Percentiles rank a stretch among this genome's conserved stretches.
Evolutionary conservation across 2,113 vertebrate genomes (phyloP).

Genomic region (Gadus macrocephalus): DNA sequence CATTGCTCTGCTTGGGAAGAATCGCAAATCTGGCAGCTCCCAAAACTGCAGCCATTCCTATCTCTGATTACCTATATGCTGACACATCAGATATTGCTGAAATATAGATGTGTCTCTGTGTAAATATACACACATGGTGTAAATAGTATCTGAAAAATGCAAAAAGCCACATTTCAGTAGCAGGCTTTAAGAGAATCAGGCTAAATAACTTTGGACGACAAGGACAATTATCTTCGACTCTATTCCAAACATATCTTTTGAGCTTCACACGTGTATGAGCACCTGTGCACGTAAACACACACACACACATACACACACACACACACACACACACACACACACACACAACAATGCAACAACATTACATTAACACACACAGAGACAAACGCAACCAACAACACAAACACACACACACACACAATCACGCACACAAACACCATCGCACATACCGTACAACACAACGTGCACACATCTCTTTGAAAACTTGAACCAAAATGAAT

Average conservation of each 20-base stretch:
- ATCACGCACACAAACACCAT: too few species aligned
- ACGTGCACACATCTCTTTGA: slow-evolving; percentile 60
- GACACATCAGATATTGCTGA: slow-evolving; percentile 62
- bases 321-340: slow-evolving; percentile 4
- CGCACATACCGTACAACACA: slow-evolving; percentile 27
- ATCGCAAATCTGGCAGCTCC: slow-evolving; percentile 84
- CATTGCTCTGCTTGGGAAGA: slow-evolving; percentile 86
- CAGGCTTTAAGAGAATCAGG: slow-evolving; percentile 74
- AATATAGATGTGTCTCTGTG: slow-evolving; percentile 50
- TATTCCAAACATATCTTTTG: slow-evolving; percentile 73
- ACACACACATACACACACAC: slow-evolving; percentile 13
- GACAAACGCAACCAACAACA: too few species aligned
- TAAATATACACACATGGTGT: slow-evolving; percentile 61
- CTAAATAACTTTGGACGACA: slow-evolving; percentile 63
- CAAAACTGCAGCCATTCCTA: slow-evolving; percentile 87
- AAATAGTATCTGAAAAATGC: slow-evolving; percentile 73
- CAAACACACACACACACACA: too few species aligned
- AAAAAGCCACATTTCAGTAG: slow-evolving; percentile 73
- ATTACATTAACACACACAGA: too few species aligned
- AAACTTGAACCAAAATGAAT: slow-evolving; percentile 72
- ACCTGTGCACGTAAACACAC: slow-evolving; percentile 19
- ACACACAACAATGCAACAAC: slow-evolving; percentile 5
- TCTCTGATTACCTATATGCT: slow-evolving; percentile 72
- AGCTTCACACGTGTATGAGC: slow-evolving; percentile 45
- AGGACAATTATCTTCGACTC: slow-evolving; percentile 68